phyloP scores from a whole-genome alignment of 23 tunicate genomes.

The Corella eumyota region DNA sequence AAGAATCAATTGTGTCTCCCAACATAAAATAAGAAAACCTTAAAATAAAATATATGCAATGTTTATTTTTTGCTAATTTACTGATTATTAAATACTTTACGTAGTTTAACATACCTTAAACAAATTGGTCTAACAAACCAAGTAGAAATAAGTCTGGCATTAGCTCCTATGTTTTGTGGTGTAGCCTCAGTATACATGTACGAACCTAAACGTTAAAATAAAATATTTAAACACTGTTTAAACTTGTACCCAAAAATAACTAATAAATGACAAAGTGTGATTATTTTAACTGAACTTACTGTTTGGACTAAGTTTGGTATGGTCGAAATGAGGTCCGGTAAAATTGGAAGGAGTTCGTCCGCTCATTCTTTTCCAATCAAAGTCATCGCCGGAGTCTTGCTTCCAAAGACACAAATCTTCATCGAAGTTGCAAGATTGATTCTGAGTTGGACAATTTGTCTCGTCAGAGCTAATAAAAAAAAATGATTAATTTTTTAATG shows the following conservation, averaged over 20 bases:
- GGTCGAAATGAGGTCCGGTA: slow-evolving; percentile 78
- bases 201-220: slow-evolving; percentile 28
- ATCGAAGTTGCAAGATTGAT: slow-evolving; percentile 60
- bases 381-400: slow-evolving; percentile 64
- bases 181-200: slow-evolving; percentile 87
- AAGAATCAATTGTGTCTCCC: slow-evolving; percentile 34
- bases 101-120: slow-evolving; percentile 23
- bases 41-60: not conserved
- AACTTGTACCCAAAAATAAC: not conserved
- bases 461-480: slow-evolving; percentile 62
- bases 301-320: slow-evolving; percentile 37
- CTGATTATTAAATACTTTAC: not conserved
- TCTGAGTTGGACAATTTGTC: slow-evolving; percentile 34
- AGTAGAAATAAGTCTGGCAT: slow-evolving; percentile 39
- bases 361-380: slow-evolving; percentile 61
- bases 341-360: slow-evolving; percentile 58
- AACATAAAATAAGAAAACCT: slow-evolving; percentile 81
- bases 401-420: slow-evolving; percentile 68
- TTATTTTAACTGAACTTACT: slow-evolving; percentile 24
- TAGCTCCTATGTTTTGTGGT: slow-evolving; percentile 32
- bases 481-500: no score
- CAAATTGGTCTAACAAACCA: slow-evolving; percentile 58
- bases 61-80: no score
- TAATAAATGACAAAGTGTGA: not conserved
- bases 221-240: slow-evolving; percentile 5